Evolutionary conservation across 2,888 invertebrate genomes (phyloP), one percentile per base, ranked within the genome.

Genomic region (Drosophila austrosaltans): DNA sequence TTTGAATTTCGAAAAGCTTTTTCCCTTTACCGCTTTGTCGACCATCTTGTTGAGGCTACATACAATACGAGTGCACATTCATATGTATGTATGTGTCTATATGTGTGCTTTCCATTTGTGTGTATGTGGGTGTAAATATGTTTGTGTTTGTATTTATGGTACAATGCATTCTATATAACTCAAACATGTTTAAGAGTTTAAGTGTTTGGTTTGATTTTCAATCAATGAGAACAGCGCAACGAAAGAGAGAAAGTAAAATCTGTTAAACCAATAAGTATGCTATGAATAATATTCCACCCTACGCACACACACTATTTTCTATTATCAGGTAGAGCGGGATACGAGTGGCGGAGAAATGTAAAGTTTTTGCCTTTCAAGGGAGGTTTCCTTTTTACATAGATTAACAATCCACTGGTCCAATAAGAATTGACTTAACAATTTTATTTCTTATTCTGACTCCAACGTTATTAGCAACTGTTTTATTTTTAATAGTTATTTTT

Each of bases 191-290:
- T 73, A 82, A 67, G 86, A 78, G 78, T 80, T 82, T 73, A 82
- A 86, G 81, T 81, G 77, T 68, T 82, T 59, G 88, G 72, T 86
- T 83, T 88, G 86, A 86, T 88, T 82, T 82, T 80, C 77, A 80
- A 88, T 86, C 81, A 80, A 82, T 75, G 73, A 66, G 60, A 62
- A 53, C 39, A 57, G 59, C 65, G 56, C 40, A 62, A 44, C 28
- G 44, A 8, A 22, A 22, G 48, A 4, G 53, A 42, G 68, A 69
- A 75, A 65, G 57, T 48, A 20, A 73, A 72, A 77, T 60, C 81
- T 62, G 68, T 64, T 72, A 72, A 77, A 63, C 68, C 75, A 63
- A 73, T 56, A 69, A 69, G 59, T 32, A 65, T 57, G 58, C 53
- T 69, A 66, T 60, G 63, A 44, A 66, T 44, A 68, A 68, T 62